phyloP scores from a whole-genome alignment of 2,888 invertebrate species.

The Tillus elongatus region DNA sequence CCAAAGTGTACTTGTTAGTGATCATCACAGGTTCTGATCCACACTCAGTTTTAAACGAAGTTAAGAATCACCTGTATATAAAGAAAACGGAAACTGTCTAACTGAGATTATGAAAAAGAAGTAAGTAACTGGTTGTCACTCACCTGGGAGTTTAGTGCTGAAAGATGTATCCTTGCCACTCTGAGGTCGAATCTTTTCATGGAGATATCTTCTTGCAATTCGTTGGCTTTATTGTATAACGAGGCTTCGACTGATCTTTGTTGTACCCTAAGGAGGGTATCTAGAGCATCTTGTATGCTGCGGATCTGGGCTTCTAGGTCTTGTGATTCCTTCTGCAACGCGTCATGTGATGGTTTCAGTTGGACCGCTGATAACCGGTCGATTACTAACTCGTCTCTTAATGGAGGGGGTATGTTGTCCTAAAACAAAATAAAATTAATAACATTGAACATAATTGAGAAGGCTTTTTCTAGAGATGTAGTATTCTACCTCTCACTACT shows the following conservation, averaged over 20 bases:
- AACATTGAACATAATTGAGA: too few relatives aligned
- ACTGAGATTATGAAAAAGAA: background rate
- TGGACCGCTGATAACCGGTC: constrained; percentile 65
- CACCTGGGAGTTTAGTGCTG: constrained; percentile 87
- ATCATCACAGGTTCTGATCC: too few relatives aligned
- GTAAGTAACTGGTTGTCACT: constrained; percentile 14
- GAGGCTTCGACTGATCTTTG: constrained; percentile 66
- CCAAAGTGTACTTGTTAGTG: too few relatives aligned
- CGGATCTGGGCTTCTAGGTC: constrained; percentile 81
- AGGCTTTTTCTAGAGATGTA: too few relatives aligned
- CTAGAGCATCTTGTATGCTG: constrained; percentile 78
- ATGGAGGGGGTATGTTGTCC: constrained; percentile 63
- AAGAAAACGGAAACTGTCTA: too few relatives aligned
- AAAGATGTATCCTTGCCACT: constrained; percentile 82
- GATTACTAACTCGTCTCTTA: constrained; percentile 76
- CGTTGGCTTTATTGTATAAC: constrained; percentile 87
- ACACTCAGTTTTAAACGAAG: too few relatives aligned
- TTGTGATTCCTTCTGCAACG: constrained; percentile 71
- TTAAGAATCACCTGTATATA: too few relatives aligned
- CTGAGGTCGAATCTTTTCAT: constrained; percentile 88
- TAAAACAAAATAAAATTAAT: constrained; percentile 35
- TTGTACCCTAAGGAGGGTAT: constrained; percentile 74
- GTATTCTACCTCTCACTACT: too few relatives aligned
- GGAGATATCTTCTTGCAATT: constrained; percentile 91
- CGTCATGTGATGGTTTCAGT: constrained; percentile 65